phyloP scores from a whole-genome alignment of 2,113 vertebrate genomes.

The Sebastes schlegelii region DNA sequence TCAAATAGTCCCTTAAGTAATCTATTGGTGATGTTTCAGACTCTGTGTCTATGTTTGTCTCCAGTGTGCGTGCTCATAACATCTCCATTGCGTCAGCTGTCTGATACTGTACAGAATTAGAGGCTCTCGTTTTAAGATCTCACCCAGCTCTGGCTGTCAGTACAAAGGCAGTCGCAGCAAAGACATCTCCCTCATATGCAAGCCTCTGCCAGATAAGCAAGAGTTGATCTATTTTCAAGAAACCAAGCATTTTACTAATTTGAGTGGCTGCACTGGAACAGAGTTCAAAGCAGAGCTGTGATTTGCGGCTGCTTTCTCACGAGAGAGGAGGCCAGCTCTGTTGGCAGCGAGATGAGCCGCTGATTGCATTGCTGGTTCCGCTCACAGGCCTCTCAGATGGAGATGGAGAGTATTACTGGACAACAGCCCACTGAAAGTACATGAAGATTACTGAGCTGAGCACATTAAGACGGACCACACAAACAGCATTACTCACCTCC shows the following conservation, averaged over 20 bases:
- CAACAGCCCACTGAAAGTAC: slow-evolving; percentile 72
- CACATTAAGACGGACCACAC: slow-evolving; percentile 67
- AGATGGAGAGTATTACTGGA: slow-evolving; percentile 75
- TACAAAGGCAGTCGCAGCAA: slow-evolving; percentile 64
- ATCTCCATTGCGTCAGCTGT: slow-evolving; percentile 55
- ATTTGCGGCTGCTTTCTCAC: slow-evolving; percentile 67
- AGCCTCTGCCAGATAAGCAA: slow-evolving; percentile 72
- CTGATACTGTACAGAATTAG: slow-evolving; percentile 58
- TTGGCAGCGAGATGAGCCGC: slow-evolving; percentile 70
- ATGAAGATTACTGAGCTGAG: slow-evolving; percentile 73
- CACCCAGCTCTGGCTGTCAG: slow-evolving; percentile 60
- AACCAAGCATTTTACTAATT: slow-evolving; percentile 79
- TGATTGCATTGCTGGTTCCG: slow-evolving; percentile 76
- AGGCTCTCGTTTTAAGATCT: slow-evolving; percentile 52
- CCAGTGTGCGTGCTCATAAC: slow-evolving; percentile 34
- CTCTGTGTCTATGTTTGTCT: slow-evolving; percentile 31
- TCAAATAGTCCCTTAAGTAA: slow-evolving; percentile 26
- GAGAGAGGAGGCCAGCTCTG: slow-evolving; percentile 61
- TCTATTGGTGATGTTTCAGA: slow-evolving; percentile 22
- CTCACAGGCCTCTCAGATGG: slow-evolving; percentile 67
- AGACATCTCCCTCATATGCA: slow-evolving; percentile 53
- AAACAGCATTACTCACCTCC: slow-evolving; percentile 66
- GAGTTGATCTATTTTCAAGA: slow-evolving; percentile 68
- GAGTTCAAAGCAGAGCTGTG: slow-evolving; percentile 77
- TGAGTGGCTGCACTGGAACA: slow-evolving; percentile 76